Evolutionary conservation across 2,797 vertebrate genomes (phyloP).

Genomic region (Dendrocincla fuliginosa): DNA sequence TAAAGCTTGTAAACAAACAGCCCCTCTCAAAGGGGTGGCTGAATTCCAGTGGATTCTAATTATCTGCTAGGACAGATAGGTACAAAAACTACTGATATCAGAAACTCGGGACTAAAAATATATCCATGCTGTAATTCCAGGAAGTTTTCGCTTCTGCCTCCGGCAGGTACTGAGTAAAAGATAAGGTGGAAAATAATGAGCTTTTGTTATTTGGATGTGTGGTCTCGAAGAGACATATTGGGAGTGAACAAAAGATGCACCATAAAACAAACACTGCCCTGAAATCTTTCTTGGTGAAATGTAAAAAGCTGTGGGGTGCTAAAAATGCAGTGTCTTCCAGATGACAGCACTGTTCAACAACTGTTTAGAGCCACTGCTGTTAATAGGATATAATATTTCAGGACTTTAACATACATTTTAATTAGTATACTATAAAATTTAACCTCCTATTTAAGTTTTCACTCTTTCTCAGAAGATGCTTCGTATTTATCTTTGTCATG

Average conservation of each 20-base stretch:
- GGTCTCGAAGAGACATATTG: neutral
- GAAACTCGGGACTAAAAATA: neutral
- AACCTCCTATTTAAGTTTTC: neutral
- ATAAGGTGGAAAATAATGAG: constrained; percentile 38
- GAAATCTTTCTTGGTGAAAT: neutral
- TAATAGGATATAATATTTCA: neutral
- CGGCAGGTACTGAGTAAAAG: neutral
- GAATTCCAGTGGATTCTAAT: constrained; percentile 52
- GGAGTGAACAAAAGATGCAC: neutral
- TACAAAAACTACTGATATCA: neutral
- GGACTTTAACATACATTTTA: neutral
- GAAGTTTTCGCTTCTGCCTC: neutral
- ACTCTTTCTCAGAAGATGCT: neutral
- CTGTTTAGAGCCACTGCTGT: neutral
- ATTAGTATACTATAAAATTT: neutral
- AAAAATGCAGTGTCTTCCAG: neutral
- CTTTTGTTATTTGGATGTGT: neutral
- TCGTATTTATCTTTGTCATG: neutral
- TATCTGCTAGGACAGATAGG: constrained; percentile 7
- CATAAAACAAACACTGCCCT: constrained; percentile 2
- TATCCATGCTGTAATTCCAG: neutral
- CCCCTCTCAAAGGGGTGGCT: neutral
- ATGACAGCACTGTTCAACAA: neutral
- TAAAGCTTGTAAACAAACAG: constrained; percentile 23
- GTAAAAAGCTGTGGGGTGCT: neutral